A percentile compares a stretch with the other conserved stretches of the same genome.
Conservation (phyloP, 2,113 vertebrate species). For the Anseranas semipalmata region DNA sequence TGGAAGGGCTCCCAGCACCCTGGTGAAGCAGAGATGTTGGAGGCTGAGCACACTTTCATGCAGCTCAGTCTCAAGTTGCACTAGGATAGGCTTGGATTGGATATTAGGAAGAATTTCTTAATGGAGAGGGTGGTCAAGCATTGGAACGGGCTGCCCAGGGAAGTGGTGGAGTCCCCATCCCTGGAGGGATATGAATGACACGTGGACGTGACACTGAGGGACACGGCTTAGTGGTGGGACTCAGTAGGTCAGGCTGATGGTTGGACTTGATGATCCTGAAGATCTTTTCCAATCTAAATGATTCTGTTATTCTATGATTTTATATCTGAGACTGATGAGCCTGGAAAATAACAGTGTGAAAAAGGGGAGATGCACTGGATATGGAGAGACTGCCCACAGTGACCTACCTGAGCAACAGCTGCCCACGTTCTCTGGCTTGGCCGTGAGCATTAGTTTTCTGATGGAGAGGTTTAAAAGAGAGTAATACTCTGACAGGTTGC, state of each 20-base stretch:
- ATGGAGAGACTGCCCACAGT: neutral
- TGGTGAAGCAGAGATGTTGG: neutral
- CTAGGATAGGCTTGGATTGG: neutral
- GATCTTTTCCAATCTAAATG: neutral
- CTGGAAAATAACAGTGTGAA: neutral
- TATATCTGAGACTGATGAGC: neutral
- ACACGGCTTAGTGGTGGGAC: neutral
- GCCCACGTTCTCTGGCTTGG: fast-evolving
- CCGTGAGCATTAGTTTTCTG: neutral
- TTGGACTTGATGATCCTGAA: neutral
- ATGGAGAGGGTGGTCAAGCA: neutral
- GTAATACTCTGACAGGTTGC: neutral
- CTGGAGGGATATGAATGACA: neutral
- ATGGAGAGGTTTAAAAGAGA: neutral
- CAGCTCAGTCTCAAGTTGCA: neutral
- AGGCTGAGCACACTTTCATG: neutral
- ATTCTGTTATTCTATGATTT: neutral
- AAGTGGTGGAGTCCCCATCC: neutral
- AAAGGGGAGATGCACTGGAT: neutral
- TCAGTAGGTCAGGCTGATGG: neutral
- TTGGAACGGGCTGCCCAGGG: neutral
- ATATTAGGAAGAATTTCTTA: neutral
- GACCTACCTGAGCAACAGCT: neutral
- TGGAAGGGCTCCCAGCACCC: neutral
- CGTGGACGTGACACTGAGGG: neutral